A percentile compares a stretch with the other conserved stretches of the same genome.
Conservation (phyloP, 2,113 vertebrate genomes). For the Lethenteron camtschaticum region DNA sequence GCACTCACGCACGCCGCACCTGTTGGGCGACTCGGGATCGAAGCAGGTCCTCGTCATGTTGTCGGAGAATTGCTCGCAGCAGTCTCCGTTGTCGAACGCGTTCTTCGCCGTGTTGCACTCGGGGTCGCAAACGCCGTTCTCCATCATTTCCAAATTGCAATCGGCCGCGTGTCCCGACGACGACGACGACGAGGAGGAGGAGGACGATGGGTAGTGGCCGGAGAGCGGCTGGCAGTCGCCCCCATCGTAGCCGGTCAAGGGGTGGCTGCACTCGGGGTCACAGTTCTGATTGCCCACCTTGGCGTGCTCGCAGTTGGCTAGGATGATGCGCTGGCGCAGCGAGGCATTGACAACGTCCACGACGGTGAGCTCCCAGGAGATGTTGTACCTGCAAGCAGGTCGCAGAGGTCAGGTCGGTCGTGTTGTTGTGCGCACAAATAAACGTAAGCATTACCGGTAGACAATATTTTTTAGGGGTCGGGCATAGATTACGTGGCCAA, state of each 20-base stretch:
- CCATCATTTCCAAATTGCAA: conserved; percentile 25
- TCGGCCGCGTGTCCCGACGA: background rate
- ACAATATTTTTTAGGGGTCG: too few species aligned
- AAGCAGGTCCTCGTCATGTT: conserved; percentile 59
- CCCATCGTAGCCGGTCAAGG: conserved; percentile 58
- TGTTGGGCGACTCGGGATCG: conserved; percentile 57
- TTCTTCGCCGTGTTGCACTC: conserved; percentile 79
- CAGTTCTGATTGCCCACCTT: conserved; percentile 81
- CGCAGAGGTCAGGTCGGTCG: too few species aligned
- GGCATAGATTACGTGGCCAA: too few species aligned
- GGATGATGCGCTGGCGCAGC: conserved; percentile 36
- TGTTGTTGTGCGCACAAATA: too few species aligned
- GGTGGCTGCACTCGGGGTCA: conserved; percentile 68
- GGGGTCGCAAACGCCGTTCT: conserved; percentile 50
- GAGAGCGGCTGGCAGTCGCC: conserved; percentile 54
- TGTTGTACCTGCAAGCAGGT: conserved; percentile 37
- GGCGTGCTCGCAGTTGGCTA: conserved; percentile 63
- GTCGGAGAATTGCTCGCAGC: conserved; percentile 85
- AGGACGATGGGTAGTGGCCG: conserved; percentile 49
- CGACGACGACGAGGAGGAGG: background rate
- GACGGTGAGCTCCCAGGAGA: conserved; percentile 50
- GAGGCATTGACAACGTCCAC: conserved; percentile 42
- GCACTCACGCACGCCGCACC: conserved; percentile 28
- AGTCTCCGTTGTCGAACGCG: conserved; percentile 83
- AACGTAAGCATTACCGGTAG: too few species aligned